Evolutionary conservation across 2,888 invertebrate species (phyloP), one percentile per base, ranked within the genome.

Genomic region (Drosophila glabriapex): DNA sequence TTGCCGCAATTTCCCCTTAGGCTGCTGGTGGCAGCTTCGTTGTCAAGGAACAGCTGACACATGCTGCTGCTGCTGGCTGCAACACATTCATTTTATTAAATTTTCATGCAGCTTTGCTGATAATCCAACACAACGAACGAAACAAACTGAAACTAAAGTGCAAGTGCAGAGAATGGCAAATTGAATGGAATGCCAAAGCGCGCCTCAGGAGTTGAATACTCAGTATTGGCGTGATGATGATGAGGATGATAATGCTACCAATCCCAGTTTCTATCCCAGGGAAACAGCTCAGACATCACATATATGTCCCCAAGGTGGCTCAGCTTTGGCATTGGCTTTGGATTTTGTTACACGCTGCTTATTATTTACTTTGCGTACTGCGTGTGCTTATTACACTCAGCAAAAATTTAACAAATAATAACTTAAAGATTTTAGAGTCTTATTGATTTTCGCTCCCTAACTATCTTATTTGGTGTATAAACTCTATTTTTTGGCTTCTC

Each of bases 61-160:
- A 63, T 50, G 58, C 29, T 68, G 65, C 67, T 49, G 16, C 6
- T 31, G 10, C 41, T 49, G 61, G 54, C 35, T 73, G 73, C 67
- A 41, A 64, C 53, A 74, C 52, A 54, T 54, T 59, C 19, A 69
- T 68, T 85, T 87, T 90, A 91, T 91, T 87, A 89, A 89, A 89
- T 91, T 89, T 90, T 84, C 82, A 91, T 87, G 85, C 79, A 88
- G 80, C 90, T 90, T 82, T 82, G 73, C 85, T 72, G 83, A 73
- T 90, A 90, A 89, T 79, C 85, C 85, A 39, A 52, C 41, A 50
- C 39, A 49, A 53, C n/a, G 29, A 19, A 22, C 9, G 76, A 76
- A 80, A 76, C 77, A 73, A 71, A 66, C 49, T 62, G 62, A 76
- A 66, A 56, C 49, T 70, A 50, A 66, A 68, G 63, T 66, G 78